These are phyloP conservation scores for Aphelinus certus DNA, from an alignment of 1,140 invertebrate genomes.

Conservation along the genomic window DNA sequence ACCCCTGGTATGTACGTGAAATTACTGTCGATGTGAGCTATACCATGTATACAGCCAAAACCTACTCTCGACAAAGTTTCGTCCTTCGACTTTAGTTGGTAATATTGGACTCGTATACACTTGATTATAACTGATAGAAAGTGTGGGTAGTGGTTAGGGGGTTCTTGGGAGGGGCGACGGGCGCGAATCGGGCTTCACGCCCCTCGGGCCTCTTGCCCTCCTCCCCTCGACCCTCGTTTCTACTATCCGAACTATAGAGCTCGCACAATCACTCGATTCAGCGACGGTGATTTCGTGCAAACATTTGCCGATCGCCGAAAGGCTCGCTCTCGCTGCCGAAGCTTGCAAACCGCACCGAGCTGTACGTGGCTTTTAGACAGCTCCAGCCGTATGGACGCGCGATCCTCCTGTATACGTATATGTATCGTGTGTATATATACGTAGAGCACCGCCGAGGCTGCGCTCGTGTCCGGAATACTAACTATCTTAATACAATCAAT, in stretches of 20 bases:
- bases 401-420: too few relatives aligned
- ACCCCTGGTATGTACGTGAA: too few relatives aligned
- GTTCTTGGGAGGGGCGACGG: background rate
- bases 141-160: background rate
- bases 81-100: too few relatives aligned
- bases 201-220: background rate
- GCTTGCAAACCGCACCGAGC: background rate
- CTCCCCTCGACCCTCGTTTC: background rate
- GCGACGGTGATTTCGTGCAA: constrained; percentile 50
- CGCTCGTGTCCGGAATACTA: constrained; percentile 59
- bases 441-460: constrained; percentile 7
- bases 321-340: constrained; percentile 22
- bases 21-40: too few relatives aligned
- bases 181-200: background rate
- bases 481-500: constrained; percentile 65
- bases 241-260: background rate
- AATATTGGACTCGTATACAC: background rate
- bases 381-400: constrained; percentile 8
- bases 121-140: background rate
- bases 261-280: constrained; percentile 39
- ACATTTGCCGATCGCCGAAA: constrained; percentile 49
- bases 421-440: constrained; percentile 38
- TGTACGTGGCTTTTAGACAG: constrained; percentile 9
- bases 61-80: too few relatives aligned
- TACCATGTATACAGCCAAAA: too few relatives aligned